phyloP scores from a whole-genome alignment of 2,888 invertebrate species.

The Argyra leucocephala region DNA sequence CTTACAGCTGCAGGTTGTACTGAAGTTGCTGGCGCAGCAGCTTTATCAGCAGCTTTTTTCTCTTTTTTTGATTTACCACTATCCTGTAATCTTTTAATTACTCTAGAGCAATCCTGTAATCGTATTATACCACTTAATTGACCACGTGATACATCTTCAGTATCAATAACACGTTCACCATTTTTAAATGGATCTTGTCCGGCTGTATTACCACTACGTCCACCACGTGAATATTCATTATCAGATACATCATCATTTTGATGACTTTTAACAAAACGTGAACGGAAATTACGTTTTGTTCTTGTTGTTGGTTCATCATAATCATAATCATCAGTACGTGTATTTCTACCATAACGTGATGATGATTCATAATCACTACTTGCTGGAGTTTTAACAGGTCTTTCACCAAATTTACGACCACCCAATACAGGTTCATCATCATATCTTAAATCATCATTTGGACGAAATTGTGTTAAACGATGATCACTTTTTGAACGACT shows the following conservation, averaged over 20 bases:
- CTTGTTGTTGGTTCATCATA: constrained; percentile 55
- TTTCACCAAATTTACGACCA: constrained; percentile 70
- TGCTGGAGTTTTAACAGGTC: constrained; percentile 39
- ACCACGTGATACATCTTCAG: constrained; percentile 77
- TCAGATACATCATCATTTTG: constrained; percentile 71
- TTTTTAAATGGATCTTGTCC: constrained; percentile 49
- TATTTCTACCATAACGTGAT: constrained; percentile 44
- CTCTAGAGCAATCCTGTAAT: constrained; percentile 75
- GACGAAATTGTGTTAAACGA: constrained; percentile 75
- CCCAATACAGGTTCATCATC: constrained; percentile 62
- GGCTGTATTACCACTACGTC: constrained; percentile 51
- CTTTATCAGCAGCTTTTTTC: constrained; percentile 64
- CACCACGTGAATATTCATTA: constrained; percentile 55
- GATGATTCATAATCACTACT: constrained; percentile 40
- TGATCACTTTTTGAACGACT: constrained; percentile 92
- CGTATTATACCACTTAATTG: constrained; percentile 84
- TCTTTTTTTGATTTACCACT: constrained; percentile 67
- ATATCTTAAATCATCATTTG: constrained; percentile 67
- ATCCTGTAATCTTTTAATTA: constrained; percentile 80
- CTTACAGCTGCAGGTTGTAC: constrained; percentile 46
- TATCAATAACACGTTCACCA: constrained; percentile 69
- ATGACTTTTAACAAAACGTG: constrained; percentile 57
- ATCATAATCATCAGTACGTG: constrained; percentile 53
- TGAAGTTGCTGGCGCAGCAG: constrained; percentile 49
- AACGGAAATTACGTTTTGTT: constrained; percentile 60